phyloP scores from a whole-genome alignment of 2,888 invertebrate genomes.

The Heliconius hortense region DNA sequence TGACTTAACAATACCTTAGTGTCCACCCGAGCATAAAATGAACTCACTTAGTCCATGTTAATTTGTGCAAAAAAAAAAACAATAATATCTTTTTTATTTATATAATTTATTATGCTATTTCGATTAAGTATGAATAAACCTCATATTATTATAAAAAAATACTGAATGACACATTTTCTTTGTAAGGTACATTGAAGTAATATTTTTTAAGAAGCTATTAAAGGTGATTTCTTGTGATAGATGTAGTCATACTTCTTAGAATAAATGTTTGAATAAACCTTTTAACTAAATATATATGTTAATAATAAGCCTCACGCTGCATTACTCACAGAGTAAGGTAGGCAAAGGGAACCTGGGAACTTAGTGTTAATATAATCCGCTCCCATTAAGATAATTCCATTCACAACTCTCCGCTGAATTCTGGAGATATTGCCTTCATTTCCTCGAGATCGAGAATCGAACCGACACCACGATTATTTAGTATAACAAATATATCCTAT shows the following conservation, averaged over 20 bases:
- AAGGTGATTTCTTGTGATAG: not conserved
- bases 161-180: not conserved
- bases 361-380: too few relatives aligned
- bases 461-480: too few relatives aligned
- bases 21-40: not conserved
- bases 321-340: too few relatives aligned
- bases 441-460: too few relatives aligned
- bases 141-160: not conserved
- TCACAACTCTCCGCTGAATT: too few relatives aligned
- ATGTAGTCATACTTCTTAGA: too few relatives aligned
- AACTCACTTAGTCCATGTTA: constrained; percentile 9
- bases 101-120: not conserved
- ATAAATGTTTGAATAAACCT: too few relatives aligned
- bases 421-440: too few relatives aligned
- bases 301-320: too few relatives aligned
- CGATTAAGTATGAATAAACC: not conserved
- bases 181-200: not conserved
- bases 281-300: too few relatives aligned
- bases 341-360: too few relatives aligned
- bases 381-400: too few relatives aligned
- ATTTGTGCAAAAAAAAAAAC: constrained; percentile 8
- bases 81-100: constrained; percentile 4
- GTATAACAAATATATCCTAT: not conserved
- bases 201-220: not conserved
- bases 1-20: constrained; percentile 1